These are phyloP conservation scores for Drepana arcuata DNA, from an alignment of 1,140 invertebrate species.

Conservation along the genomic window DNA sequence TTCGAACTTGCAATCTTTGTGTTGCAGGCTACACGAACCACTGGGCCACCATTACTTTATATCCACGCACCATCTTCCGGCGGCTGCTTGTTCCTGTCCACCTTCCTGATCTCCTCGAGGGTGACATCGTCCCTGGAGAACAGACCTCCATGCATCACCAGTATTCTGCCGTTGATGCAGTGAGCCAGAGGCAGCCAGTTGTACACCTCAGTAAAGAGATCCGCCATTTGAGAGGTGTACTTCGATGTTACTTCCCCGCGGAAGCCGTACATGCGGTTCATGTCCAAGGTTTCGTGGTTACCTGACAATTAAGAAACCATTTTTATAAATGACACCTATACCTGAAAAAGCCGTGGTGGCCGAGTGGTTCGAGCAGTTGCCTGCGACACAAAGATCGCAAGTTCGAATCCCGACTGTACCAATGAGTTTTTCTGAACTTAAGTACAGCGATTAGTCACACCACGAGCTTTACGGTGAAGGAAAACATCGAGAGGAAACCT, in stretches of 20 bases:
- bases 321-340: not conserved
- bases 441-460: no score
- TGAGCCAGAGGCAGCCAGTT: slow-evolving; percentile 97
- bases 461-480: no score
- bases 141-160: slow-evolving; percentile 96
- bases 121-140: slow-evolving; percentile 93
- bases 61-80: slow-evolving; percentile 89
- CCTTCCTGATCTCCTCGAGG: slow-evolving; percentile 89
- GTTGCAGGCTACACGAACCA: no score
- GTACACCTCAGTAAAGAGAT: slow-evolving; percentile 98
- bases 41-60: no score
- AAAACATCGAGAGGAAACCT: no score
- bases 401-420: no score
- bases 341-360: not conserved
- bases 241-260: slow-evolving; percentile 98
- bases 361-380: no score
- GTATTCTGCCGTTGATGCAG: slow-evolving; percentile 92
- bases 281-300: slow-evolving; percentile 97
- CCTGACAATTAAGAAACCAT: slow-evolving; percentile 73
- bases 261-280: slow-evolving; percentile 99
- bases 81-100: slow-evolving; percentile 95
- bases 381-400: no score
- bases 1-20: no score
- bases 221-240: slow-evolving; percentile 94
- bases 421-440: no score